Evolutionary conservation across 2,797 vertebrate genomes (phyloP), one percentile per base, ranked within the genome.

Genomic region (Centropyge bicolor): DNA sequence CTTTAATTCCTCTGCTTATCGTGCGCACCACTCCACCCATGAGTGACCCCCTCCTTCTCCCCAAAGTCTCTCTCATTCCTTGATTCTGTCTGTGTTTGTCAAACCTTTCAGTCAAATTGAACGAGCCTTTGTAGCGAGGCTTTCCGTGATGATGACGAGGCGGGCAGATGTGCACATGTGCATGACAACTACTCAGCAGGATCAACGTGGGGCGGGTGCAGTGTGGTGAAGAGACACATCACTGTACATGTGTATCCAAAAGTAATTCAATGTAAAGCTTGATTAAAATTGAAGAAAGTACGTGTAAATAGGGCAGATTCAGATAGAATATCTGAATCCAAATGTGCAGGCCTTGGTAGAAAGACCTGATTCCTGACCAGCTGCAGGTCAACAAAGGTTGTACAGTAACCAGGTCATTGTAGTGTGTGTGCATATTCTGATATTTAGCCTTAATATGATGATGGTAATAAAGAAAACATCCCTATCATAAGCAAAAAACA

Each of bases 1-100:
- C 78, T 92, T 88, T 91, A 93, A 93, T 92, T 90, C 84, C 89
- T 78, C 87, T 78, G 87, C 64, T 90, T 91, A 88, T 90, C 70
- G 40, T 54, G 67, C 49, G 52, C 48, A 68, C 60, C 36, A 49
- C 68, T 86, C 61, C 36, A 24, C 54, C 56, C 27, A 66, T 63
- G 54, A 52, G 74, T 57, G 48, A 56, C 49, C 45, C 22, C 27
- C 64, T 69, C 43, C 59, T 51, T 27, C 52, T 43, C 20, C 52
- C 13, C n/a, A 61, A 59, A 79, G n/a, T 62, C 9, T 40, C 17
- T 43, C 51, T 69, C 40, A 57, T 76, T 60, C 36, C 38, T 45
- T 70, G 38, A 27, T 76, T 38, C n/a, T 31, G 40, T 38, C 24
- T 73, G 17, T n/a, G 70, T 66, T 76, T 61, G 22, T 65, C 36